A percentile compares a stretch with the other conserved stretches of the same genome.
Conservation (phyloP, 2,888 invertebrate species). For the Cheiracanthium punctorium region DNA sequence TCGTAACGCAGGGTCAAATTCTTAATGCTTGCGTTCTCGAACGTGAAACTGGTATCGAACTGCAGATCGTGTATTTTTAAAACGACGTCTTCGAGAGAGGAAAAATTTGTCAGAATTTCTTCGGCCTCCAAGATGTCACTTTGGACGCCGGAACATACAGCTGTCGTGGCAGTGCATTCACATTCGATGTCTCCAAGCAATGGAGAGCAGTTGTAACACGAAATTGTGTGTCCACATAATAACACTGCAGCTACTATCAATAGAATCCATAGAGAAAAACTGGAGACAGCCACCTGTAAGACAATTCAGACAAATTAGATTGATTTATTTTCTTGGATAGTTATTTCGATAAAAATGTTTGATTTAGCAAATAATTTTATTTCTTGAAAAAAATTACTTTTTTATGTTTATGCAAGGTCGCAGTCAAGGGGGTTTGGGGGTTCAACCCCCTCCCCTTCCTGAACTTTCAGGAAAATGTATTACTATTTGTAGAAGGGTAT, state of each 20-base stretch:
- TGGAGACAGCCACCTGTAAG: neutral
- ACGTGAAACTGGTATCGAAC: neutral
- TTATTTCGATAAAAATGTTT: too few species aligned
- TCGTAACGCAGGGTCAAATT: constrained; percentile 8
- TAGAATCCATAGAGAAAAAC: too few species aligned
- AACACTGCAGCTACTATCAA: neutral
- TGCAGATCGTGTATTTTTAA: neutral
- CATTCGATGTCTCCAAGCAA: neutral
- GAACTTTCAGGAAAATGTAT: too few species aligned
- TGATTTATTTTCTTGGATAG: too few species aligned
- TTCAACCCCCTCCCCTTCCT: too few species aligned
- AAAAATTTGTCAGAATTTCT: neutral
- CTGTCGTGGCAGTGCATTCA: neutral
- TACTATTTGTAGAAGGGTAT: too few species aligned
- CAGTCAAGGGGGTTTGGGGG: too few species aligned
- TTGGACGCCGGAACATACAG: neutral
- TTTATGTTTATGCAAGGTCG: too few species aligned
- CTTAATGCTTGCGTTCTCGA: neutral
- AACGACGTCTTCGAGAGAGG: neutral
- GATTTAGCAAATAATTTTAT: too few species aligned
- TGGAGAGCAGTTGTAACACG: neutral
- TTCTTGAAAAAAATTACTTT: too few species aligned
- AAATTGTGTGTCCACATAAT: neutral
- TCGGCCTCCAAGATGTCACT: neutral
- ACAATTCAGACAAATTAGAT: too few species aligned